Evolutionary conservation across 1,140 invertebrate genomes (phyloP), one percentile per base, ranked within the genome.

Genomic region (Trichogramma pretiosum): DNA sequence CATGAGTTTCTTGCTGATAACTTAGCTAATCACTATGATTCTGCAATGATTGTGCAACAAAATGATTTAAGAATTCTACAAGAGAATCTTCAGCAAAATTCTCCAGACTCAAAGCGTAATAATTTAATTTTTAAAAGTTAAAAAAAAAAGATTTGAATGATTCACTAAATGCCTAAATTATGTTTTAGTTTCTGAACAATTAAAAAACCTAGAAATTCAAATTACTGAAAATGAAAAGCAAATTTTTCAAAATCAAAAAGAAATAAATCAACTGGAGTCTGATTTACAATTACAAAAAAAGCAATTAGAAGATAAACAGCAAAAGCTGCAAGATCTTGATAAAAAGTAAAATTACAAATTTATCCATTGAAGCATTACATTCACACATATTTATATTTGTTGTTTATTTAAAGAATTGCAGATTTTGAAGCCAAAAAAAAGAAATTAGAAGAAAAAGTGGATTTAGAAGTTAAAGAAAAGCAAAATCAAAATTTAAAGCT

Each of bases 41-140:
- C 23, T 10, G 11, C 46, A 10, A 28, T 40, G 19, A 4, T 28
- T 10, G 30, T 45, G 0, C 36, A 46, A 46, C 11, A 51, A 41
- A 46, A 41, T 26, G 10, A 36, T 11, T 33, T 28, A 21, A 34
- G 10, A 35, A 37, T 16, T 1, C 39, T 43, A 24, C 17, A 46
- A 26, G 21, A 48, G 35, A 23, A 52, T 22, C 14, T 48, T 10
- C 22, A 39, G 11, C 14, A 24, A 33, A 26, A 44, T 24, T 39
- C 13, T 39, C 21, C 45, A 21, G 35, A 52, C 39, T 19, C 38
- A 26, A 39, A 44, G 3, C 8, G 44, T 47, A 21, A 28, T 28
- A 28, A 47, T 43, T 32, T 17, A 33, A 23, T 40, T 44, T 35
- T 19, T 23, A 34, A 40, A 43, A 50, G 7, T 28, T 45, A 26